Base-by-base conservation (phyloP, 2,888 invertebrate species). In the Gandaritis pyraliata region DNA sequence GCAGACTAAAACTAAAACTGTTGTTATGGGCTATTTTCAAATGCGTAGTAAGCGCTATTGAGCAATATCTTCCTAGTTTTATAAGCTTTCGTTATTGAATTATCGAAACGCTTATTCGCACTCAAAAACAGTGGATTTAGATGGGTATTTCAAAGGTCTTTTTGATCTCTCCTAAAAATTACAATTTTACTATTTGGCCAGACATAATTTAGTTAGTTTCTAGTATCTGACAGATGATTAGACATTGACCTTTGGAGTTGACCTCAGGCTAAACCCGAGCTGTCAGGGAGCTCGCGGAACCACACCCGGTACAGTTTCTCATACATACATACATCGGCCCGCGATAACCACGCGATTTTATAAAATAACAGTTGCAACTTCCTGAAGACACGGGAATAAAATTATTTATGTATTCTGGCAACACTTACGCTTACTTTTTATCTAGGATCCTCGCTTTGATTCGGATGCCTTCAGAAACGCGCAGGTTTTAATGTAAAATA, bases 291-390 rank as follows among this genome's bases (percentile, higher is more conserved):
- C 52, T 56, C 43, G 65, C 61, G 65, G 47, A 62, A 61, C 64
- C 62, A 58, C 69, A 70, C 62, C 70, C 66, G 66, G 65, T 50
- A 61, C 65, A 58, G 61, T 29, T 56, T 60, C 50, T 59, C 71
- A 59, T 66, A 57, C 29, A 65, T 64, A 65, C 65, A 67, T 77
- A 76, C 74, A 78, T 79, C 85, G 80, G 78, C 81, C 84, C 82
- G 82, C 83, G 81, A 81, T 75, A 70, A 74, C 69, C 75, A 72
- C 77, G 68, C 78, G 74, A 72, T 58, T 53, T 56, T 51, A 61
- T 48, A 59, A 68, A 59, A 55, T 66, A 62, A 65, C 68, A 61
- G 61, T 64, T 58, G 63, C 66, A 48, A 62, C 66, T 66, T 71
- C 68, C 76, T 66, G 70, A 68, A 79, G 79, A 78, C 80, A 71